Base-by-base conservation (phyloP, 2,888 invertebrate genomes). In the Caenorhabditis auriculariae region DNA sequence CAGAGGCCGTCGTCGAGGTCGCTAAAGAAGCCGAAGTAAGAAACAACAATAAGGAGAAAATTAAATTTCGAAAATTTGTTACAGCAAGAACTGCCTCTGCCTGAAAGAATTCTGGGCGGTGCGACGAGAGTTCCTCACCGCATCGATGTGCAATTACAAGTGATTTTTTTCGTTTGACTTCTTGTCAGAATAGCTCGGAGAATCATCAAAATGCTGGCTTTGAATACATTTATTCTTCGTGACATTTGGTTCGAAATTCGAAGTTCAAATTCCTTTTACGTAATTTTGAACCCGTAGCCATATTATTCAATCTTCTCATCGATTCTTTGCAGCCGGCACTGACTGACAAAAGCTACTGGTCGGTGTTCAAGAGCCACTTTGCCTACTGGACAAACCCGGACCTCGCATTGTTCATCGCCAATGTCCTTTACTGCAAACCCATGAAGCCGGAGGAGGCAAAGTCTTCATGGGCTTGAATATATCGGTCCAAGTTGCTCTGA, bases 301-400 rank as follows among this genome's bases (percentile, higher is more conserved):
- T 24, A 4, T 21, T 42, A 9, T 42, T 9, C 21, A n/a, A n/a
- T 39, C 7, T 39, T 12, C 42, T 17, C 24, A n/a, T 42, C 15
- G 9, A 35, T 35, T 35, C 9, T 35, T 61, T 80, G 17, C 74
- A 78, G 65, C 77, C 79, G 7, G 70, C 74, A 3, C 55, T 78
- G 17, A 77, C 77, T 15, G 78, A 80, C 32, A 77, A 76, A 44
- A 68, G 70, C 39, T 80, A 80, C 60, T 80, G 76, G 73, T 75
- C 77, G 0, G 73, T 80, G 43, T 55, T 80, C 23, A 77, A 75
- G 48, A 60, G 66, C 3, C 80, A 80, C 42, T 80, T 80, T 49
- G 56, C 72, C 43, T 80, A 80, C 48, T 80, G 80, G 78, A 72
- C 75, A 6, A 76, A 76, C 60, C 60, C 60, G n/a, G 77, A 74